phyloP scores from a whole-genome alignment of 37 sponge, comb jelly and placozoan genomes.

The Bolinopsis microptera region DNA sequence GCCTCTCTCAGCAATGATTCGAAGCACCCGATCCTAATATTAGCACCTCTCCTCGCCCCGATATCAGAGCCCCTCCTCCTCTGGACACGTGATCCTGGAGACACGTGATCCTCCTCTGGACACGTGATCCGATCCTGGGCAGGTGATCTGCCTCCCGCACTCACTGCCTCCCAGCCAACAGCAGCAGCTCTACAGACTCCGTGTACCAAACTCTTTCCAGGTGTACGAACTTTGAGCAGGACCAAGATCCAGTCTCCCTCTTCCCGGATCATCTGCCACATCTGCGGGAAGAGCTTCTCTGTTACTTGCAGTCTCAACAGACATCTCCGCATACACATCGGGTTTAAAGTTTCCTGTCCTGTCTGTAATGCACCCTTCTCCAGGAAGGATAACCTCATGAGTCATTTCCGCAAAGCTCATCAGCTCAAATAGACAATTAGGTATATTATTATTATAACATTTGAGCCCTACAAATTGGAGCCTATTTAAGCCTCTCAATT shows the following conservation, averaged over 20 bases:
- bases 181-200: neutral
- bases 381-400: conserved; percentile 60
- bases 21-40: neutral
- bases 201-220: neutral
- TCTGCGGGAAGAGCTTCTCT: conserved; percentile 60
- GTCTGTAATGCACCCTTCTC: conserved; percentile 60
- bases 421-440: conserved; percentile 18
- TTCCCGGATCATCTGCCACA: conserved; percentile 42
- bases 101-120: too few species aligned
- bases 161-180: too few species aligned
- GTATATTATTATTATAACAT: too few species aligned
- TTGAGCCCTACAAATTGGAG: too few species aligned
- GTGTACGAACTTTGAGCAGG: neutral
- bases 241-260: neutral
- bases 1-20: neutral
- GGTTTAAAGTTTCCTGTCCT: conserved; percentile 53
- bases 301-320: conserved; percentile 56
- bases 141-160: neutral
- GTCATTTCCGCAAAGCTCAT: conserved; percentile 57
- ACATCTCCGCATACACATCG: conserved; percentile 56
- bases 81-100: too few species aligned
- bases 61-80: neutral
- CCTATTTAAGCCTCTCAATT: too few species aligned
- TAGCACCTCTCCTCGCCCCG: neutral
- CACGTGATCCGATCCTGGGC: neutral